These are phyloP conservation scores for Tridacna crocea DNA, from an alignment of 2,888 invertebrate genomes.

Conservation along the genomic window DNA sequence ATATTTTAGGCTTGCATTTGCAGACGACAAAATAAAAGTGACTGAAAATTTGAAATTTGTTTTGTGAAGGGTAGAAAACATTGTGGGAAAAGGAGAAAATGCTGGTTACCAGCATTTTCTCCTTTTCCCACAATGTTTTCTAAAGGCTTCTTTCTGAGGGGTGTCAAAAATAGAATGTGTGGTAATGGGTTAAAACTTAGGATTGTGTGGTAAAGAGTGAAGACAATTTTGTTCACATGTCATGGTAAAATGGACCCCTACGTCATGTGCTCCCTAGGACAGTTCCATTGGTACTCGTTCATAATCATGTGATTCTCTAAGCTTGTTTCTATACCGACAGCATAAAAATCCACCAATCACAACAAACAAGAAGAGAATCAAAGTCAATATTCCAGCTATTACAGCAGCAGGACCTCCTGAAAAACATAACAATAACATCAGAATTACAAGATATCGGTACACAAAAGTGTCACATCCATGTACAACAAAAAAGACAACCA, in stretches of 20 bases:
- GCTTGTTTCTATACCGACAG: constrained; percentile 6
- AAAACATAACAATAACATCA: background rate
- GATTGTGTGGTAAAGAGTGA: too few species aligned
- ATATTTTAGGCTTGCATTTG: too few species aligned
- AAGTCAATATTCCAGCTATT: background rate
- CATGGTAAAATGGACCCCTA: too few species aligned
- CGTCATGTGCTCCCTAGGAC: background rate
- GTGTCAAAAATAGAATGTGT: background rate
- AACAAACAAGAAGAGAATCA: background rate
- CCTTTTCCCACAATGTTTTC: constrained; percentile 5
- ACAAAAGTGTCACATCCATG: too few species aligned
- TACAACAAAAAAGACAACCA: too few species aligned
- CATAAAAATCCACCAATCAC: constrained; percentile 18
- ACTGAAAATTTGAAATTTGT: too few species aligned
- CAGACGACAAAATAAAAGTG: too few species aligned
- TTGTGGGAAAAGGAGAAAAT: constrained; percentile 1
- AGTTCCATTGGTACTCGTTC: constrained; percentile 3
- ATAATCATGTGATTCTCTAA: constrained; percentile 13
- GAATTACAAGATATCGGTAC: too few species aligned
- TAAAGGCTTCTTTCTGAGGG: background rate
- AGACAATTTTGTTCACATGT: too few species aligned
- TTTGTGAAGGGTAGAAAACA: too few species aligned
- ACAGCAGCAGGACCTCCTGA: constrained; percentile 9
- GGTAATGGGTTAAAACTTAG: background rate
- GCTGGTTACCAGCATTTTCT: background rate